Evolutionary conservation across 2,888 invertebrate genomes (phyloP).

Genomic region (Orthosia gracilis): DNA sequence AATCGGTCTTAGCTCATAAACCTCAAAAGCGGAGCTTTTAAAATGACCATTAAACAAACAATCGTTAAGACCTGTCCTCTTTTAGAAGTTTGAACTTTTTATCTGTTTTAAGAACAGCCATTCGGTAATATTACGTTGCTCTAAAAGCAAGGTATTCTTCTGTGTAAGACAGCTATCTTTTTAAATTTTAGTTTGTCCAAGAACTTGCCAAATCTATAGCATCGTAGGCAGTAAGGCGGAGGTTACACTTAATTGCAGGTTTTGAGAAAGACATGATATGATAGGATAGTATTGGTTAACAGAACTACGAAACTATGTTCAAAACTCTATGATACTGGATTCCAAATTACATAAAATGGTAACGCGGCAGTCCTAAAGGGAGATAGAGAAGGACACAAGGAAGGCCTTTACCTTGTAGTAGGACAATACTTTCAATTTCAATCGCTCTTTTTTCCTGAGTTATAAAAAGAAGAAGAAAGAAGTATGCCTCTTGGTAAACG

Average conservation of each 20-base stretch:
- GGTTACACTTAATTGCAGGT: not conserved
- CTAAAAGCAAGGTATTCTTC: conserved; percentile 9
- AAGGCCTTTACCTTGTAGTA: not conserved
- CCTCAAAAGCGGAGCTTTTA: conserved; percentile 33
- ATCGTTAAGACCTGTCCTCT: conserved; percentile 24
- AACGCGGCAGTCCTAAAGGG: not conserved
- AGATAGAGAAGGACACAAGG: not conserved
- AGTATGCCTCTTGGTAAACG: too few species aligned
- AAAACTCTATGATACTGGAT: not conserved
- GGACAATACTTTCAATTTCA: too few species aligned
- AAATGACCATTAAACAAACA: conserved; percentile 12
- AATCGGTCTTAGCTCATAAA: conserved; percentile 17
- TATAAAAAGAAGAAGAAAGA: too few species aligned
- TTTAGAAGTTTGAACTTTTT: conserved; percentile 30
- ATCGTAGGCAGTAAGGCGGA: not conserved
- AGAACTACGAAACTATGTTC: not conserved
- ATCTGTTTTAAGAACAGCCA: conserved; percentile 20
- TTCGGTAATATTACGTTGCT: not conserved
- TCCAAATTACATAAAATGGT: not conserved
- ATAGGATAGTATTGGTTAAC: not conserved
- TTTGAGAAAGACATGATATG: not conserved
- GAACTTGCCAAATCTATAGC: not conserved
- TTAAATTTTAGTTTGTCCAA: not conserved
- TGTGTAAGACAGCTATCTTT: not conserved
- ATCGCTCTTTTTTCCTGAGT: too few species aligned